Base-by-base conservation (phyloP, 2,113 vertebrate genomes). In the Mastomys natalensis region DNA sequence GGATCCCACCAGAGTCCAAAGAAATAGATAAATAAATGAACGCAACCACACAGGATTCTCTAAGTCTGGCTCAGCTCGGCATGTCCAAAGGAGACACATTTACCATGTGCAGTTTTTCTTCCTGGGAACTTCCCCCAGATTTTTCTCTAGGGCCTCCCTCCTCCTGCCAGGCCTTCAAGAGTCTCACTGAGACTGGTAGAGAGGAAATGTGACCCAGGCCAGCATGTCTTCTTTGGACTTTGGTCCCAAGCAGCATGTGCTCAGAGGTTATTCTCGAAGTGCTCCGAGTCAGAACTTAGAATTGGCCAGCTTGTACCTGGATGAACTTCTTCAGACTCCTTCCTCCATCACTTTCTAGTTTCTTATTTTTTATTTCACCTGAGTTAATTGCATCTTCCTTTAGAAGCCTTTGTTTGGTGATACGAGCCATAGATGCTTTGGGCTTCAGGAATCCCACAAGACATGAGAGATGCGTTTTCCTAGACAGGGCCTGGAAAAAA, bases 11-110 rank as follows among this genome's bases (percentile, higher is more conserved):
- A 72, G 89, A 58, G 80, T 78, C 45, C 55, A 21, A 34, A 19
- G 93, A 90, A 92, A 76, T 3, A 76, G 55, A 76, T 80, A 88
- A 85, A 90, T 58, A 43, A 58, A n/a, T 70, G 80, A 51, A 70
- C 8, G 26, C 37, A 70, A n/a, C 26, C 62, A 45, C 1, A 13
- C 62, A 43, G 15, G 78, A 92, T 55, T 94, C 91, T 43, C 66
- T 15, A 51, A 1, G 37, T 31, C 60, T 89, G 60, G 29, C 40
- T 94, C 81, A 66, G 76, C 87, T 91, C 91, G 95, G 60, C 74
- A 70, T 37, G 31, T 74, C 89, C 87, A 88, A 90, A 4, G 10
- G 13, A 90, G 73, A 93, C 55, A 81, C 68, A 70, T 82, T 87
- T 82, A 90, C 31, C 40, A 84, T n/a, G 34, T 11, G 5, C 89